Evolutionary conservation across 1,140 invertebrate species (phyloP).

Genomic region (Orius laevigatus): DNA sequence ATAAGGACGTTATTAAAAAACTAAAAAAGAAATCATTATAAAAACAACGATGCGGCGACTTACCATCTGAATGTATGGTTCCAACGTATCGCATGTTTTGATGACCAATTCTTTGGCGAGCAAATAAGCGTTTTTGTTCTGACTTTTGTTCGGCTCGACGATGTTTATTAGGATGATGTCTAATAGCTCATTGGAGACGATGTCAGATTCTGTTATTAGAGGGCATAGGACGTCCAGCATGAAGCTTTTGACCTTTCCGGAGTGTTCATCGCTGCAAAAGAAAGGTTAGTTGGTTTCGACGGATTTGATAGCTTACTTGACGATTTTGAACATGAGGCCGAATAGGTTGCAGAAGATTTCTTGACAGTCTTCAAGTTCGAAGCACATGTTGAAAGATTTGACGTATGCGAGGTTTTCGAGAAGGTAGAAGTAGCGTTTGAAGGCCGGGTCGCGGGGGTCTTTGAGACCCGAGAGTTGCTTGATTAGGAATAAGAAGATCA

Average conservation of each 20-base stretch:
- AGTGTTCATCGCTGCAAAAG: slow-evolving; percentile 76
- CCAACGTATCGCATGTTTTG: slow-evolving; percentile 78
- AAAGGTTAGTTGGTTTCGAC: slow-evolving; percentile 11
- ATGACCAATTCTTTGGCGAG: slow-evolving; percentile 82
- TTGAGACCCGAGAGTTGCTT: slow-evolving; percentile 84
- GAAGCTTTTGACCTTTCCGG: slow-evolving; percentile 86
- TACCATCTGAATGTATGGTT: slow-evolving; percentile 86
- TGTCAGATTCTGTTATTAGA: slow-evolving; percentile 86
- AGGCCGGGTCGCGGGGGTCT: slow-evolving; percentile 92
- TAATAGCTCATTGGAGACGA: slow-evolving; percentile 81
- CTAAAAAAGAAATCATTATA: slow-evolving; percentile 31
- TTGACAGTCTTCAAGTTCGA: slow-evolving; percentile 92
- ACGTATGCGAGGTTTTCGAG: slow-evolving; percentile 93
- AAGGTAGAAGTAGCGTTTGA: slow-evolving; percentile 94
- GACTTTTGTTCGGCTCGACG: slow-evolving; percentile 86
- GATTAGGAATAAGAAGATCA: slow-evolving; percentile 90
- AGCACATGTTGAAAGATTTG: slow-evolving; percentile 98
- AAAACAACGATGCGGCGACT: slow-evolving; percentile 23
- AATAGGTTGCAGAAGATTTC: slow-evolving; percentile 91
- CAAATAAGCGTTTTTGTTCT: slow-evolving; percentile 76
- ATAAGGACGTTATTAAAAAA: slow-evolving; percentile 93
- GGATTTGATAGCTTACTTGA: slow-evolving; percentile 49
- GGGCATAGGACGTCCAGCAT: slow-evolving; percentile 91
- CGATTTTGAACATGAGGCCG: slow-evolving; percentile 89
- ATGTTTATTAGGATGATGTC: slow-evolving; percentile 90